phyloP scores from a whole-genome alignment of 92 coral and sea anemone species.

The Palythoa grandis region DNA sequence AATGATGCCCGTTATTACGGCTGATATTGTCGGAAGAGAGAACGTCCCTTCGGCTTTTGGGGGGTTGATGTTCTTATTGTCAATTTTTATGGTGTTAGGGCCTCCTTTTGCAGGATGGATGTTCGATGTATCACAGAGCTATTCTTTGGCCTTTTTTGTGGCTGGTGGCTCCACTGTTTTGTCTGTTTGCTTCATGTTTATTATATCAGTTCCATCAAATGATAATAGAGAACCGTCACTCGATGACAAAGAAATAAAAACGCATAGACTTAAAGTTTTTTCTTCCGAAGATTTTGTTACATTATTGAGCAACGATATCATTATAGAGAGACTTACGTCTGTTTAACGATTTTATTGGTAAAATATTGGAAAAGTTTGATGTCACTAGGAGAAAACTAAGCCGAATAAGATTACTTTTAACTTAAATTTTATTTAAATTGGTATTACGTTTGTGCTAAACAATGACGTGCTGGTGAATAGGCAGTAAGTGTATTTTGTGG shows the following conservation, averaged over 20 bases:
- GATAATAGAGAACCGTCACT: neutral
- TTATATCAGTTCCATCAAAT: neutral
- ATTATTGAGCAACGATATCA: neutral
- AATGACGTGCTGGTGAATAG: too few species aligned
- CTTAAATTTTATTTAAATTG: too few species aligned
- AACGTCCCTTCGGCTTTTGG: slow-evolving; percentile 19
- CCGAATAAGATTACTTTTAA: too few species aligned
- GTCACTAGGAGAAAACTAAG: too few species aligned
- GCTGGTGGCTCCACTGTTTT: slow-evolving; percentile 16
- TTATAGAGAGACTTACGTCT: slow-evolving; percentile 26
- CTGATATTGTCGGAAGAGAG: slow-evolving; percentile 38
- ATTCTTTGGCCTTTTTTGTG: slow-evolving; percentile 21
- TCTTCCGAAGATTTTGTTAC: neutral
- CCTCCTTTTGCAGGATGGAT: slow-evolving; percentile 45
- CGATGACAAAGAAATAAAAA: neutral
- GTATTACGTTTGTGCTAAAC: too few species aligned
- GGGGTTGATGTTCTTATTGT: slow-evolving; percentile 29
- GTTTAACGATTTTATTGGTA: neutral
- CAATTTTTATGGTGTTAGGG: slow-evolving; percentile 21
- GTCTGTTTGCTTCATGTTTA: slow-evolving; percentile 27
- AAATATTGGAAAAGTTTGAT: too few species aligned
- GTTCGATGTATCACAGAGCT: slow-evolving; percentile 25
- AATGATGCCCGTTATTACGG: slow-evolving; percentile 36
- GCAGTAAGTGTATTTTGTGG: too few species aligned
- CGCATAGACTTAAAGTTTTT: neutral